phyloP scores from a whole-genome alignment of 2,113 vertebrate species.

The Macrotus californicus region DNA sequence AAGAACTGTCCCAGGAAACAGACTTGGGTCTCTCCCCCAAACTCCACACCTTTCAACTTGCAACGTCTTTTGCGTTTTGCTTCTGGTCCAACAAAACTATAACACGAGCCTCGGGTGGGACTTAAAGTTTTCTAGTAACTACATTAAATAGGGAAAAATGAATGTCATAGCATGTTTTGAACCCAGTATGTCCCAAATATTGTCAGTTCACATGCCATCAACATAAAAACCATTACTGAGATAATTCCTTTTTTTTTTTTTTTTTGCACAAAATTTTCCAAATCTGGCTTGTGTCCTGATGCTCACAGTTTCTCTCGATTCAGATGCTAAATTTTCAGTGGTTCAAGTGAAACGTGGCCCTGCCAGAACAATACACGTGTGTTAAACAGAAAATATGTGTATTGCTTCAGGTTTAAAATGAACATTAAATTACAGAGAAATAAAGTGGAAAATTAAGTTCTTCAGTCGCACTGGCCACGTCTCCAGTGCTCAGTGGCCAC shows the following conservation, averaged over 20 bases:
- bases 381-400: background rate
- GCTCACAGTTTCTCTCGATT: background rate
- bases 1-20: background rate
- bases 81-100: background rate
- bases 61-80: background rate
- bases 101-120: background rate
- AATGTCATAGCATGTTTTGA: background rate
- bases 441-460: background rate
- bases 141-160: background rate
- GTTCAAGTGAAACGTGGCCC: background rate
- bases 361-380: background rate
- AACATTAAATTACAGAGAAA: background rate
- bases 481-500: background rate
- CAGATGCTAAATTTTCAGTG: background rate
- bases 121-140: background rate
- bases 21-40: background rate
- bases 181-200: background rate
- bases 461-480: background rate
- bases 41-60: background rate
- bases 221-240: background rate
- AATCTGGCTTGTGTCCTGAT: background rate
- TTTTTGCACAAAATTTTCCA: background rate
- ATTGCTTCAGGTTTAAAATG: background rate
- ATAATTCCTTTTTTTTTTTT: background rate
- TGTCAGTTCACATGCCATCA: background rate